Base-by-base conservation (phyloP, 2,113 vertebrate species). In the Sarotherodon lohbergeri region DNA sequence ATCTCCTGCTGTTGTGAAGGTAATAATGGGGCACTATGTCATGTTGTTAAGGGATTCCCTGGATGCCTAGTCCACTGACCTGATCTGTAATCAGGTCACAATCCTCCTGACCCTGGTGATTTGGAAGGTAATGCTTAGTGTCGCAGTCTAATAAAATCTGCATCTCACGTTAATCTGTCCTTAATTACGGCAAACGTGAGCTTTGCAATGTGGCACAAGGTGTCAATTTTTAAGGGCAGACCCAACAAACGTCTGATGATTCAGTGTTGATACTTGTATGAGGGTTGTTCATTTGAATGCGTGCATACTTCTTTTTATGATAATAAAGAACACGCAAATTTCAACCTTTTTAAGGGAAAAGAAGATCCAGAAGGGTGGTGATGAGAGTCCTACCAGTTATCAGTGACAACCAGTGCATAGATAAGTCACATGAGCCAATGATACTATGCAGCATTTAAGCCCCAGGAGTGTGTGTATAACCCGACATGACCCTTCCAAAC, bases 21-120 rank as follows among this genome's bases (percentile, higher is more conserved):
- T 85, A 91, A 89, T 91, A 90, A 87, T 19, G 6, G 80, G 36
- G 22, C 82, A 83, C 66, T 59, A 43, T 82, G 71, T 86, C 55
- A 50, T 5, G 27, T 73, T 90, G 54, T 81, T 36, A 85, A 80
- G 46, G n/a, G 82, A 91, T 79, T 90, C 59, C 82, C 29, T 54
- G 55, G 83, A 56, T 27, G 10, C 27, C 48, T 55, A 59, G 87
- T 87, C 83, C 86, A 61, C 80, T 78, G 85, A 87, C 85, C 89
- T 82, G 59, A 41, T 68, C 63, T 4, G 71, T 89, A 86, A 88
- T 82, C 76, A 76, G 90, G 80, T 86, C 89, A 73, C 82, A 27
- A 55, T 43, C 79, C 36, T 34, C 9, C 43, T 90, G 59, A 89
- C 82, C 56, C 71, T 46, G 17, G 29, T 16, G 29, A 90, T 82